phyloP scores from a whole-genome alignment of 2,113 vertebrate species.

The Monopterus albus region DNA sequence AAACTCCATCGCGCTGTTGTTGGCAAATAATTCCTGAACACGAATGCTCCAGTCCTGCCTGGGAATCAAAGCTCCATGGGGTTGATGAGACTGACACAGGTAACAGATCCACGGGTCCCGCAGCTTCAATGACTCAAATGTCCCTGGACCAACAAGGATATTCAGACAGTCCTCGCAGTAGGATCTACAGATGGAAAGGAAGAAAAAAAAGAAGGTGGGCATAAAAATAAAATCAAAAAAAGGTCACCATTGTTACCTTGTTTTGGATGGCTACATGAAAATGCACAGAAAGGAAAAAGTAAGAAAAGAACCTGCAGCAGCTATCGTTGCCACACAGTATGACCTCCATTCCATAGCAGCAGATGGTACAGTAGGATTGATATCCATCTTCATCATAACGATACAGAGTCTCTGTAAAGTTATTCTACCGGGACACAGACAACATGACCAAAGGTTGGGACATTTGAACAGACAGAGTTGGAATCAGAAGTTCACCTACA shows the following conservation, averaged over 20 bases:
- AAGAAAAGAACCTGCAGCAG: slow-evolving; percentile 88
- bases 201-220: background rate
- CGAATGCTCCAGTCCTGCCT: slow-evolving; percentile 90
- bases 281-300: accelerated
- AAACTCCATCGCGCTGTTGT: slow-evolving; percentile 87
- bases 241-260: accelerated
- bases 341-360: slow-evolving; percentile 92
- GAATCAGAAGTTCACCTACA: too few relatives aligned
- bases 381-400: slow-evolving; percentile 94
- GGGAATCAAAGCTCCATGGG: slow-evolving; percentile 82
- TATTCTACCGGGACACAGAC: slow-evolving; percentile 79
- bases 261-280: background rate
- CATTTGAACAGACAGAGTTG: background rate
- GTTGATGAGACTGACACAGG: slow-evolving; percentile 86
- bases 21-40: slow-evolving; percentile 91
- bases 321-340: slow-evolving; percentile 89
- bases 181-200: slow-evolving; percentile 78
- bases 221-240: background rate
- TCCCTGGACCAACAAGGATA: slow-evolving; percentile 86
- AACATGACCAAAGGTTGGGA: background rate
- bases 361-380: slow-evolving; percentile 95
- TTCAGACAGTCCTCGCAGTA: slow-evolving; percentile 93
- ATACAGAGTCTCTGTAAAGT: slow-evolving; percentile 91
- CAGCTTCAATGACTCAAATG: slow-evolving; percentile 78
- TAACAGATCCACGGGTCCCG: slow-evolving; percentile 95